Evolutionary conservation across 2,797 vertebrate genomes (phyloP), one percentile per base, ranked within the genome.

Genomic region (Phylloscopus collybita): DNA sequence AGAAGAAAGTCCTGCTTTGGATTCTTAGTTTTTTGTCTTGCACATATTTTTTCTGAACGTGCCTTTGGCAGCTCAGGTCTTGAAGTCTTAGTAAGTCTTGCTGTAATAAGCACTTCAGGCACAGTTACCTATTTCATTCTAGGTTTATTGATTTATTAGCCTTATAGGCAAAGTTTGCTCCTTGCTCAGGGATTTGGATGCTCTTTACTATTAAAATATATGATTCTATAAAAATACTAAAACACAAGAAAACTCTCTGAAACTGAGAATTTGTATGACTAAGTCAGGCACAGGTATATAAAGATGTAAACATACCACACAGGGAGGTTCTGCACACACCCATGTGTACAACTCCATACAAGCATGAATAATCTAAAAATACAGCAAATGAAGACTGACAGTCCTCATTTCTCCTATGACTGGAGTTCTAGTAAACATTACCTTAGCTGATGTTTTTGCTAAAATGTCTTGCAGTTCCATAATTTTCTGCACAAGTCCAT

Each of bases 391-490:
- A 45, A 66, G 29, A 36, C 32, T 32, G 42, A 86, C 15, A 78
- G 45, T 42, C 57, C 53, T 62, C 20, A 5, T 30, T 87, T 62
- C 29, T 83, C 27, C 49, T 25, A 12, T 16, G 11, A 4, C 45
- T 13, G n/a, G n/a, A 60, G 66, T 92, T 26, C 80, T 42, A 82
- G 50, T n/a, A 92, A 76, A 10, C 67, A 66, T 96, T 98, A 99
- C 99, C 99, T 99, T 99, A 97, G 98, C 98, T 96, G 99, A 99
- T 54, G 99, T 99, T 98, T 99, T 99, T 72, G 99, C 99, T 69
- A 99, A 98, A 97, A 99, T 98, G 66, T 99, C 99, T 97, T 99
- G 99, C 67, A 99, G 97, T 92, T 99, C 99, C 99, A 99, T 99
- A 92, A 99, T 99, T 98, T 99, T 99, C 98, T 99, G 99, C 93